phyloP scores from a whole-genome alignment of 2,113 vertebrate species.

The Canis aureus region DNA sequence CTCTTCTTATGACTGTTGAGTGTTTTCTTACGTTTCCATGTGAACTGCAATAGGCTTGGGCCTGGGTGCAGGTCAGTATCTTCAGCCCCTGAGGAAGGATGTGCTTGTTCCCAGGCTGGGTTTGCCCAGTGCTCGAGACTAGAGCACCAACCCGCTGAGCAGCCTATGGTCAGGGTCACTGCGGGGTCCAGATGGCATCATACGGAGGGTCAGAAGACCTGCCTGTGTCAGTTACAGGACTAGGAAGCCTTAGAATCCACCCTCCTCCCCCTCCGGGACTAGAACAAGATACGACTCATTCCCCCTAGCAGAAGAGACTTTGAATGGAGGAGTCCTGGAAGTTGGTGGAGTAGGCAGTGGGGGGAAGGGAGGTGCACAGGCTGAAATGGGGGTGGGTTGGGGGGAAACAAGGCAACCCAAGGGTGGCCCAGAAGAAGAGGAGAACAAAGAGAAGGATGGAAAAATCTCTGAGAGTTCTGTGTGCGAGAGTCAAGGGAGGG shows the following conservation, averaged over 20 bases:
- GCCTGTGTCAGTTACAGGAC: not conserved
- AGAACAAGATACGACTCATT: not conserved
- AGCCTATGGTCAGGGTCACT: not conserved
- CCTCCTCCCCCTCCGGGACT: not conserved
- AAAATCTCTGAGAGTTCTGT: not conserved
- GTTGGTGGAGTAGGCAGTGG: not conserved
- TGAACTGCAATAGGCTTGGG: not conserved
- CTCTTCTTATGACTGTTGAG: not conserved
- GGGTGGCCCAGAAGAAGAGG: not conserved
- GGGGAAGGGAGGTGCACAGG: not conserved
- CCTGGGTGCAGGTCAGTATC: not conserved
- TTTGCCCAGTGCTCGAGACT: not conserved
- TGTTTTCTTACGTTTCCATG: not conserved
- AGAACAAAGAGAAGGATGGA: not conserved
- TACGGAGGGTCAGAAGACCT: not conserved
- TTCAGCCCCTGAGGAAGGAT: not conserved
- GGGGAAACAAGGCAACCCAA: no score
- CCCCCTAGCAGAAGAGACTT: not conserved
- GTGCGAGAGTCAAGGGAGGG: not conserved
- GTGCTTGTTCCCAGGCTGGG: not conserved
- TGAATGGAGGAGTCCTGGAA: not conserved
- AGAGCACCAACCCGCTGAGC: rapidly evolving
- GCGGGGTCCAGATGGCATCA: not conserved
- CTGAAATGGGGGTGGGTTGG: not conserved
- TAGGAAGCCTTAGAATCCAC: not conserved